A percentile compares a stretch with the other conserved stretches of the same genome.
Conservation (phyloP, 2,888 invertebrate species). For the Micropterix aruncella region DNA sequence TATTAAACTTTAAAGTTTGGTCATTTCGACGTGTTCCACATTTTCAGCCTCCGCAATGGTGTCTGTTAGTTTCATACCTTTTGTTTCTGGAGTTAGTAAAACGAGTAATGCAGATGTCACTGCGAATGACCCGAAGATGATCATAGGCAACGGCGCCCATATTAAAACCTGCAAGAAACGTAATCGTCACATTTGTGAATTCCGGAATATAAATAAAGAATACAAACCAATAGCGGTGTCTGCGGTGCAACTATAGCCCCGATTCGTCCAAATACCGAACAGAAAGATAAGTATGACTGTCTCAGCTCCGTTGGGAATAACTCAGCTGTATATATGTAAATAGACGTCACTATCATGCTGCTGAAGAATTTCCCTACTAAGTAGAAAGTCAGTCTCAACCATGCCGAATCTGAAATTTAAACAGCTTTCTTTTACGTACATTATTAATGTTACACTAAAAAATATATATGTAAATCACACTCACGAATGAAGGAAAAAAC, state of each 20-base stretch:
- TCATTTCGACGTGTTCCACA: neutral
- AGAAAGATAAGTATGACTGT: neutral
- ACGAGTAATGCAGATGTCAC: neutral
- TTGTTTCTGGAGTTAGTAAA: neutral
- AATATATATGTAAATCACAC: slow-evolving; percentile 30
- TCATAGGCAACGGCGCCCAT: neutral
- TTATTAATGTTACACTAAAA: too few species aligned
- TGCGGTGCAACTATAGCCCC: neutral
- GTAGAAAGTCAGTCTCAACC: neutral
- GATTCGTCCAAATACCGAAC: neutral
- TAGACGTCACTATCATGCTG: neutral
- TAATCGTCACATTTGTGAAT: neutral
- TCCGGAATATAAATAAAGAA: neutral
- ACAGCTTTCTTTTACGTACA: too few species aligned
- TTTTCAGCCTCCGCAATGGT: neutral
- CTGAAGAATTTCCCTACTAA: neutral
- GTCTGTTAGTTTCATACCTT: neutral
- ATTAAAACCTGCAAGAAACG: neutral
- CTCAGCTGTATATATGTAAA: neutral
- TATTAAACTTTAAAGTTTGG: too few species aligned
- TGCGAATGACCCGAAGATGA: neutral
- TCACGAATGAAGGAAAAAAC: slow-evolving; percentile 42
- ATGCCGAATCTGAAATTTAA: too few species aligned
- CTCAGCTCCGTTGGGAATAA: neutral
- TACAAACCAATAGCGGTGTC: neutral